These are phyloP conservation scores for Germaria angustata DNA, from an alignment of 2,888 invertebrate genomes.

Conservation along the genomic window DNA sequence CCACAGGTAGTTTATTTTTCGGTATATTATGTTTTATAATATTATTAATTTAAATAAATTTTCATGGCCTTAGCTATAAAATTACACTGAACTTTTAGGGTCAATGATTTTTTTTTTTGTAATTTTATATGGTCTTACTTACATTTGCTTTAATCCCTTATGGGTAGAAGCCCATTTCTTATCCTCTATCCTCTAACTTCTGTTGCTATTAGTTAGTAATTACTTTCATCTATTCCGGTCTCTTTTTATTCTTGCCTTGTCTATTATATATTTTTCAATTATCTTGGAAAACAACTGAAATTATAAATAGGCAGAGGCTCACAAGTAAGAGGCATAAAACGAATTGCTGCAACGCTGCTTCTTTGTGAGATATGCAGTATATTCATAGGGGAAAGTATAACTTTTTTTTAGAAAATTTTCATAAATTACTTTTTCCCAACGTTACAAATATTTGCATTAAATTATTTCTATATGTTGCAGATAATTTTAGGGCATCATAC, in stretches of 20 bases:
- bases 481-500: background rate
- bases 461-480: too few species aligned
- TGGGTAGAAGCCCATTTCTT: background rate
- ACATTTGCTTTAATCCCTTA: constrained; percentile 1
- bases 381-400: too few species aligned
- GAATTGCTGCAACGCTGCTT: background rate
- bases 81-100: background rate
- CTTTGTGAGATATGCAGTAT: too few species aligned
- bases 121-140: background rate
- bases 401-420: too few species aligned
- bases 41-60: too few species aligned
- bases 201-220: constrained; percentile 33
- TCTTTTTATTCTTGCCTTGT: constrained; percentile 17
- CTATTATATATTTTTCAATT: constrained; percentile 19
- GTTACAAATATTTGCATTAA: too few species aligned
- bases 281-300: constrained; percentile 21
- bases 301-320: background rate
- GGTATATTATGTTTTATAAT: background rate
- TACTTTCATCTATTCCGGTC: constrained; percentile 42
- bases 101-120: background rate
- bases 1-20: background rate
- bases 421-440: too few species aligned
- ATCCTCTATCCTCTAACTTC: background rate
- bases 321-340: background rate
- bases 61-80: too few species aligned